Evolutionary conservation across 2,113 vertebrate genomes (phyloP).

Genomic region (Centropristis striata): DNA sequence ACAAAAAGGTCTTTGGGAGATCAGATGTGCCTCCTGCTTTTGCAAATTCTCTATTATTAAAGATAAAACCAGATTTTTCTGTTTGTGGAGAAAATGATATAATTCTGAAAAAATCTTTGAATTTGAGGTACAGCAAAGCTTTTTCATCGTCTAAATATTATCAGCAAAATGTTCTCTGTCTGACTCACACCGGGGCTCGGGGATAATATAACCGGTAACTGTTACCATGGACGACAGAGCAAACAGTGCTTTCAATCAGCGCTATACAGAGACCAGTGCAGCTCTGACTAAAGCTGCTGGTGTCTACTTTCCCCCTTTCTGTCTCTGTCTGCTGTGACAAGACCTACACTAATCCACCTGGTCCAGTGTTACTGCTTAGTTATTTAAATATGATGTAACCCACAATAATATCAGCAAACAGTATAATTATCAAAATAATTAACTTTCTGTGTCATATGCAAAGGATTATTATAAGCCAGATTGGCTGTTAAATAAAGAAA

Average conservation of each 20-base stretch:
- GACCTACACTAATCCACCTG: background rate
- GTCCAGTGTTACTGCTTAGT: background rate
- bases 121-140: background rate
- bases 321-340: slow-evolving; percentile 1
- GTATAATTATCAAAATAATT: background rate
- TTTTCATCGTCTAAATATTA: slow-evolving; percentile 41
- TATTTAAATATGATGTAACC: background rate
- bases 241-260: slow-evolving; percentile 43
- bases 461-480: background rate
- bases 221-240: slow-evolving; percentile 67
- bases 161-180: slow-evolving; percentile 35
- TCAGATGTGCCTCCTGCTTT: background rate
- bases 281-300: slow-evolving; percentile 26
- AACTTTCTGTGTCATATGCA: background rate
- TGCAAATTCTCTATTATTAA: background rate
- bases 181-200: slow-evolving; percentile 49
- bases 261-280: slow-evolving; percentile 21
- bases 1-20: background rate
- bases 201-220: slow-evolving; percentile 25
- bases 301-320: slow-evolving; percentile 5
- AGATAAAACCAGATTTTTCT: background rate
- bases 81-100: background rate
- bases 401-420: background rate
- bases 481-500: background rate
- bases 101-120: background rate